Percentiles rank a stretch among this genome's conserved stretches.
Conservation (phyloP, 2,797 vertebrate species). For the Coregonus ussuriensis region DNA sequence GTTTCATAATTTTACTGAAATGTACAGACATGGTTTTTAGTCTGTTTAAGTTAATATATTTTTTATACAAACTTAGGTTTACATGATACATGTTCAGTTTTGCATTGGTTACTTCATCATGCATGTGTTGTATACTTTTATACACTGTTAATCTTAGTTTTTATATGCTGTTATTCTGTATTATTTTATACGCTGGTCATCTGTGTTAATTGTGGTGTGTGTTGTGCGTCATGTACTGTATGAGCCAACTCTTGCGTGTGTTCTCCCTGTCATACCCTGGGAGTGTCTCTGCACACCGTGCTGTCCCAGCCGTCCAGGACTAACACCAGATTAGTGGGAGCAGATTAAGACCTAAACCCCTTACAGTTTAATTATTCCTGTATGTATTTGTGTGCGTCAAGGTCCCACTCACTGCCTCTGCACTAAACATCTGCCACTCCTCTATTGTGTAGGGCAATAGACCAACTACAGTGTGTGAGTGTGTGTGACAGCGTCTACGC, state of each 20-base stretch:
- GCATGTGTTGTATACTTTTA: background rate
- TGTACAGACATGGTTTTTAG: background rate
- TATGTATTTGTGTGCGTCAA: background rate
- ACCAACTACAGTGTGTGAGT: background rate
- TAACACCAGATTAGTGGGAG: constrained; percentile 84
- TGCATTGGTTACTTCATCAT: background rate
- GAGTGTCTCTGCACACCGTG: background rate
- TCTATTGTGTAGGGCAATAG: constrained; percentile 6
- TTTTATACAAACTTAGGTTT: no score
- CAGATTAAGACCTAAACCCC: constrained; percentile 91
- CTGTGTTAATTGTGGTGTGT: constrained; percentile 7
- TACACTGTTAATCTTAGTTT: background rate
- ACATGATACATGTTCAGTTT: background rate
- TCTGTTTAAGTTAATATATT: background rate
- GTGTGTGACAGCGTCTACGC: background rate
- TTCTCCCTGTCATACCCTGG: background rate
- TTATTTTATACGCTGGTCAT: background rate
- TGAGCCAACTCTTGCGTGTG: constrained; percentile 5
- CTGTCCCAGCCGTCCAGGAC: constrained; percentile 26
- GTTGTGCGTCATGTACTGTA: constrained; percentile 3
- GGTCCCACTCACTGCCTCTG: constrained; percentile 46
- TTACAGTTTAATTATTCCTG: constrained; percentile 93
- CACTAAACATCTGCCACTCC: constrained; percentile 63
- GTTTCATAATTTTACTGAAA: background rate
- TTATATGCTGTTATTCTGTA: background rate